A percentile compares a stretch with the other conserved stretches of the same genome.
phyloP scores from a whole-genome alignment of 1,140 invertebrate species.

The Drosophila triauraria region DNA sequence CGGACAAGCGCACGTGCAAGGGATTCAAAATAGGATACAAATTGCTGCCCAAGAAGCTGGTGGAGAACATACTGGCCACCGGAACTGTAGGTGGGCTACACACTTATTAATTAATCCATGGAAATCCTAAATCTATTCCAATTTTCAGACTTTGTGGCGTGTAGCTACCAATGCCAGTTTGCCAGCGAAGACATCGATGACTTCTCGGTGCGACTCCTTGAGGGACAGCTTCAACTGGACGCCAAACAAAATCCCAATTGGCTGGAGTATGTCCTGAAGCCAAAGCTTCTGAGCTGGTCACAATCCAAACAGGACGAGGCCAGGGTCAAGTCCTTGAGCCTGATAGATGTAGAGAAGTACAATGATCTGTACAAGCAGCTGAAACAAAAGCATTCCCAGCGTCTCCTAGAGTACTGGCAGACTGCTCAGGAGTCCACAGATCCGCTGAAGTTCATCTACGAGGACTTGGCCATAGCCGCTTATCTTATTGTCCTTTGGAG shows the following conservation, averaged over 20 bases:
- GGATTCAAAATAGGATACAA: constrained; percentile 66
- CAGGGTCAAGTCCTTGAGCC: constrained; percentile 87
- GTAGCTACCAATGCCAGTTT: constrained; percentile 60
- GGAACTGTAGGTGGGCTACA: constrained; percentile 56
- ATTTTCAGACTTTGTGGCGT: constrained; percentile 49
- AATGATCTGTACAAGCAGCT: constrained; percentile 90
- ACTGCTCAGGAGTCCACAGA: constrained; percentile 96
- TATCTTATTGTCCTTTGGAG: constrained; percentile 95
- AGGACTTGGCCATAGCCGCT: constrained; percentile 97
- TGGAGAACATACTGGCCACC: constrained; percentile 54
- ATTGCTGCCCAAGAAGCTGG: constrained; percentile 68
- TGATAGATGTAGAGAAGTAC: constrained; percentile 90
- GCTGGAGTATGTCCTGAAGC: constrained; percentile 50
- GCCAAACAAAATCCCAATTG: constrained; percentile 27
- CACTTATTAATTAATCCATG: no score
- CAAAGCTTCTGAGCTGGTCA: constrained; percentile 61
- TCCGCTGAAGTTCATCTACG: constrained; percentile 97
- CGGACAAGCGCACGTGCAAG: constrained; percentile 20
- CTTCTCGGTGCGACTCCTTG: constrained; percentile 41
- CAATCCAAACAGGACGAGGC: constrained; percentile 32
- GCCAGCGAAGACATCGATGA: constrained; percentile 37
- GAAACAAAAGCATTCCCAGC: constrained; percentile 92
- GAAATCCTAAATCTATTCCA: not conserved
- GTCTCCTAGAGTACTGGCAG: constrained; percentile 86
- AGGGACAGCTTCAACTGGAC: constrained; percentile 25